Evolutionary conservation across 2,113 vertebrate species (phyloP), one percentile per base, ranked within the genome.

Genomic region (Acanthisitta chloris): DNA sequence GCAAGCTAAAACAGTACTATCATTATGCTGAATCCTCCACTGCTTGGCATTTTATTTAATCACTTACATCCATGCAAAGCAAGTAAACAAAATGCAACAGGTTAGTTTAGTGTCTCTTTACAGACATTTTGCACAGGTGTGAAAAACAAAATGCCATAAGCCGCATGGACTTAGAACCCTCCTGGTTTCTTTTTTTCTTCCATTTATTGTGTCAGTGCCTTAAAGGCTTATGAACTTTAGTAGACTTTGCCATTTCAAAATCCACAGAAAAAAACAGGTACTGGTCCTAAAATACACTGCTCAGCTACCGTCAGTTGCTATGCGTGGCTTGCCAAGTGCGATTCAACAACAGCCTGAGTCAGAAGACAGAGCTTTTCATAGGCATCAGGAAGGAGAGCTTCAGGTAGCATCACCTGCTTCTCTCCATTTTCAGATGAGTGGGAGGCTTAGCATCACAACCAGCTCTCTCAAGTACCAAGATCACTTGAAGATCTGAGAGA

Each of bases 1-100:
- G 83, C 81, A 81, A 91, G 86, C 81, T 96, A 45, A 84, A 96
- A 87, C 83, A 91, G 86, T 79, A 20, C 69, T 81, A 52, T 91
- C 86, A 61, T 71, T 92, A 90, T 81, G 61, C 77, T 54, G 77
- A 87, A 92, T 85, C 48, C 77, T 92, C 31, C 72, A 19, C n/a
- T 36, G 34, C 43, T 43, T 72, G 77, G 65, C 65, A 88, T 78
- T 92, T 86, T 84, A 64, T 71, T 86, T 78, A 57, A 92, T 92
- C 55, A 38, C n/a, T 89, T 67, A 78, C n/a, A 86, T 69, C 45
- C 31, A 29, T 19, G 59, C 76, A 81, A 86, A 95, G 58, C 34
- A 62, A 86, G 55, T 58, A 91, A 91, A 65, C n/a, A 87, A 91
- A 88, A 43, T 10, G 36, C 80, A 87, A 17, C 1, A 5, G 38